Conservation (phyloP, 35 echinoderm and acorn worm genomes). For the Apostichopus japonicus region DNA sequence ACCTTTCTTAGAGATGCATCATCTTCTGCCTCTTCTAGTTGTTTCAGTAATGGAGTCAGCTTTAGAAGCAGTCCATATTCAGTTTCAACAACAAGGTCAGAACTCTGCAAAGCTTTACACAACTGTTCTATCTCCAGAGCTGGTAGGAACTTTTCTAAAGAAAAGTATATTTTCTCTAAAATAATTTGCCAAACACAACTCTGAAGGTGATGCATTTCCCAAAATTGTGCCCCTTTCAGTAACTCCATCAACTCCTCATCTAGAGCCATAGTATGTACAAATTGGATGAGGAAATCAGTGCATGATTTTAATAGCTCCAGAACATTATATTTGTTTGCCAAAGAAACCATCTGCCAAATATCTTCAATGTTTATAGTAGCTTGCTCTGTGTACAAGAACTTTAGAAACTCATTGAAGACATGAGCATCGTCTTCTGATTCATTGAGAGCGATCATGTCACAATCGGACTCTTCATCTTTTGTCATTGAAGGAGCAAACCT, state of each 20-base stretch:
- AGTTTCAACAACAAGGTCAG: constrained; percentile 12
- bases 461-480: background rate
- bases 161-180: no score
- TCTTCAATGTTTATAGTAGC: background rate
- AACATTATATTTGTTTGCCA: constrained; percentile 23
- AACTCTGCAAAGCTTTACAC: background rate
- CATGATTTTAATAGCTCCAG: background rate
- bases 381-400: constrained; percentile 35
- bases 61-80: constrained; percentile 21
- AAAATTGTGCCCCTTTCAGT: background rate
- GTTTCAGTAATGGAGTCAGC: background rate
- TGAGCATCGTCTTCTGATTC: constrained; percentile 9
- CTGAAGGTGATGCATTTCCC: no score
- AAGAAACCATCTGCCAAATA: constrained; percentile 34
- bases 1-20: background rate
- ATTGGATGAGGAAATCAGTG: background rate
- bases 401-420: constrained; percentile 7
- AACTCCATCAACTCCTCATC: background rate
- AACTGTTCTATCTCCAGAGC: no score
- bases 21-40: background rate
- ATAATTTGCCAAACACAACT: no score
- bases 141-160: no score
- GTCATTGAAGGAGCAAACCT: background rate
- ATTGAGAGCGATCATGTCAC: background rate
- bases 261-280: background rate